phyloP scores from a whole-genome alignment of 2,113 vertebrate genomes.

The Hippocampus guttulatus region DNA sequence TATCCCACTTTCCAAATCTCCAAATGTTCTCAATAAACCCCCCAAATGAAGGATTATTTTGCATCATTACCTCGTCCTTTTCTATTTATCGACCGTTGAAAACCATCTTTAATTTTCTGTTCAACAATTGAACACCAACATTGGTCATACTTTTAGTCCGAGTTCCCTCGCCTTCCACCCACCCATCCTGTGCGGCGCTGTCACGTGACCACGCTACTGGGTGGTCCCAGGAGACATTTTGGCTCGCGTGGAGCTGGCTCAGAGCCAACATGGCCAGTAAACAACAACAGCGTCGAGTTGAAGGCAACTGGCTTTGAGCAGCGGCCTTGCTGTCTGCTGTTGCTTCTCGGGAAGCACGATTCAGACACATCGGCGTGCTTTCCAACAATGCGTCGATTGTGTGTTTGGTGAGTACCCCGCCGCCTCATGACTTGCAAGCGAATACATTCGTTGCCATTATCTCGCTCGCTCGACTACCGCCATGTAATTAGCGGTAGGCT shows the following conservation, averaged over 20 bases:
- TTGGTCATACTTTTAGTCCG: no score
- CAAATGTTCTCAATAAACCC: no score
- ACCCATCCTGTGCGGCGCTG: slow-evolving; percentile 12
- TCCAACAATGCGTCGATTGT: slow-evolving; percentile 59
- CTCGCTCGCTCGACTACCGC: neutral
- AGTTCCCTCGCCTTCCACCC: no score
- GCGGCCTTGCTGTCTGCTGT: slow-evolving; percentile 28
- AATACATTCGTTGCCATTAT: neutral
- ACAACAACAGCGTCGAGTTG: slow-evolving; percentile 69
- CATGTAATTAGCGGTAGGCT: slow-evolving; percentile 18
- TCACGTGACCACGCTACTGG: slow-evolving; percentile 53
- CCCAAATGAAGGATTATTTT: no score
- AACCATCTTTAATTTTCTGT: no score
- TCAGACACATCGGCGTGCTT: neutral
- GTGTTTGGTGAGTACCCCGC: slow-evolving; percentile 48
- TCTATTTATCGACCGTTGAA: no score
- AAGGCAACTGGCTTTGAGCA: slow-evolving; percentile 48
- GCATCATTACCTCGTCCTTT: no score
- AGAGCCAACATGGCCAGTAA: slow-evolving; percentile 70
- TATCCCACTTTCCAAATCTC: no score
- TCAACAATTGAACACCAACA: no score
- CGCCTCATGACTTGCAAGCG: slow-evolving; percentile 5
- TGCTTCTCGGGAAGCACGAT: neutral
- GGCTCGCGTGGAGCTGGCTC: slow-evolving; percentile 56
- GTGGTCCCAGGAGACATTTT: slow-evolving; percentile 62